Base-by-base conservation (phyloP, 1,140 invertebrate species). In the Ectropis grisescens region DNA sequence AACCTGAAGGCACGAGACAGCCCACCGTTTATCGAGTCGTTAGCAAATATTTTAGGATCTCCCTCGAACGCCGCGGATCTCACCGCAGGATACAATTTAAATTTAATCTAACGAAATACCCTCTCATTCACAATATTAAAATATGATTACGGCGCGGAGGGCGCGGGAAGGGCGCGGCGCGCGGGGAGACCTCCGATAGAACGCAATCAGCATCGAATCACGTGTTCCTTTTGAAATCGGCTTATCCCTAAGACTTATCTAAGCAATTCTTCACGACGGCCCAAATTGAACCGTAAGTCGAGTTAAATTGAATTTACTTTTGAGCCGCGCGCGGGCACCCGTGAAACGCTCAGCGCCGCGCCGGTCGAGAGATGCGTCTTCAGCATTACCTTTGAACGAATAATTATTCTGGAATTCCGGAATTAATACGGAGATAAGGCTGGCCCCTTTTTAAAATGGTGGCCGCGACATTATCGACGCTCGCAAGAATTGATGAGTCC, bases 91-190 rank as follows among this genome's bases (percentile, higher is more conserved):
- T n/a, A n/a, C n/a, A n/a, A n/a, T n/a, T n/a, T 19, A 34, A 23
- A 65, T 70, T 66, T 66, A 75, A 75, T 78, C 61, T 62, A 57
- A 49, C 62, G 56, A 57, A 69, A 65, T 61, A 58, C 37, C 34
- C 58, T 56, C 58, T 62, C 51, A 61, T 66, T 68, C 62, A 65
- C 70, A 58, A 71, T 72, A 78, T 78, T 74, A 72, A 74, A 78
- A 78, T 78, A 78, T 70, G 69, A 67, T 58, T 71, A 47, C 47
- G 49, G 40, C 31, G 31, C 35, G 31, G 34, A 23, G 2, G 26
- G 27, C 13, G 13, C 55, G n/a, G n/a, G n/a, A n/a, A n/a, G n/a
- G n/a, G n/a, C n/a, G n/a, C n/a, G 41, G 14, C 22, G 25, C 37
- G 41, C 38, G 45, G 36, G 41, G 52, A 41, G 48, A 41, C n/a